Percentiles rank a stretch among this genome's conserved stretches.
Conservation (phyloP, 2,888 invertebrate species). For the Meghimatium bilineatum region DNA sequence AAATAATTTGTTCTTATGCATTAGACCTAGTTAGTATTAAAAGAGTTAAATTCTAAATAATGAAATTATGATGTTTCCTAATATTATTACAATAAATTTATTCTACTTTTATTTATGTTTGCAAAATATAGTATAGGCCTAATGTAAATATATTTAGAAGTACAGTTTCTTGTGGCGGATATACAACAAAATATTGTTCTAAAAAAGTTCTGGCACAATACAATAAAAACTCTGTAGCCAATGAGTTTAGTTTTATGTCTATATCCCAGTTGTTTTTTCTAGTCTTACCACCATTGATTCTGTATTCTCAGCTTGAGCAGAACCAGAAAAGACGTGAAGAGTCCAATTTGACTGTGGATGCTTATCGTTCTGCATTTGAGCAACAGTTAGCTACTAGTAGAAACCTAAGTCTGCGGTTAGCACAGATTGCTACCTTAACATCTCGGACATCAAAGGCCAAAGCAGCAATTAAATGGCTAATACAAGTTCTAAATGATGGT, state of each 20-base stretch:
- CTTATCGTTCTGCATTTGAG: slow-evolving; percentile 74
- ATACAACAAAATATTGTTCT: too few species aligned
- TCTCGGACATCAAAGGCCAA: slow-evolving; percentile 60
- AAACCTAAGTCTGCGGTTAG: slow-evolving; percentile 60
- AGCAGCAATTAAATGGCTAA: slow-evolving; percentile 67
- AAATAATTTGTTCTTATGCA: too few species aligned
- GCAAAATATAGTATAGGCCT: too few species aligned
- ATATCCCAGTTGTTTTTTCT: background rate
- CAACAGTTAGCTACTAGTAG: slow-evolving; percentile 72
- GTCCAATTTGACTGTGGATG: slow-evolving; percentile 69
- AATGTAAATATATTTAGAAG: too few species aligned
- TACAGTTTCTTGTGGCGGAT: too few species aligned
- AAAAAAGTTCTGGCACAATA: too few species aligned
- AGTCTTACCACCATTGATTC: background rate
- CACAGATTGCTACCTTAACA: slow-evolving; percentile 61
- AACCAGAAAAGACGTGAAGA: slow-evolving; percentile 67
- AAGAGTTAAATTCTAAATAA: too few species aligned
- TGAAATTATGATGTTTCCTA: too few species aligned
- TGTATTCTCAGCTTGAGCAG: slow-evolving; percentile 57
- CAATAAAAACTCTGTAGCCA: too few species aligned
- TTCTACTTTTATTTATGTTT: too few species aligned
- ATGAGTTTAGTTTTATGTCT: background rate
- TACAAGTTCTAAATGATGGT: slow-evolving; percentile 51
- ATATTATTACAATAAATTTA: too few species aligned
- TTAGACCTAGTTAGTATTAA: too few species aligned